These are phyloP conservation scores for Ashinkailepas kermadecensis DNA, from an alignment of 2,888 invertebrate genomes.

Conservation along the genomic window DNA sequence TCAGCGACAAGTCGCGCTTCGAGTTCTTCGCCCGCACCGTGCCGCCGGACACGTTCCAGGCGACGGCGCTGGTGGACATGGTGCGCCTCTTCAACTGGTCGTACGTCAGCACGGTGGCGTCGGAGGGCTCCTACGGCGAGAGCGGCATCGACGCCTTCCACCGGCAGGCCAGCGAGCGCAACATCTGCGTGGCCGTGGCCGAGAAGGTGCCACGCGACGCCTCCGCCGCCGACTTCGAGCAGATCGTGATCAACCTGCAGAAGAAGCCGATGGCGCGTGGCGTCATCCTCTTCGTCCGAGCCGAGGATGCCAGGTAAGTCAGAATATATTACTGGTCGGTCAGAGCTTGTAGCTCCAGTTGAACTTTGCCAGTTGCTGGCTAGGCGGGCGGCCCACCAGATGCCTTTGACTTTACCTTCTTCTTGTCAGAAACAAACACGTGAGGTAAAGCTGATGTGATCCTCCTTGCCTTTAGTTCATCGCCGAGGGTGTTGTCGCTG, in stretches of 20 bases:
- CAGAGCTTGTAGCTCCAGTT: too few relatives aligned
- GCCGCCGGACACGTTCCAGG: slow-evolving; percentile 54
- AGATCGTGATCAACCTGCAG: slow-evolving; percentile 51
- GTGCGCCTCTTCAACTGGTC: slow-evolving; percentile 62
- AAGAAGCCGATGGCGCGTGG: slow-evolving; percentile 55
- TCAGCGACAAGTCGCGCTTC: slow-evolving; percentile 61
- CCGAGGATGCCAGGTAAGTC: slow-evolving; percentile 57
- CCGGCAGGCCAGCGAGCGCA: slow-evolving; percentile 55
- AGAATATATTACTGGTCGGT: too few relatives aligned
- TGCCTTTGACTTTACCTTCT: too few relatives aligned
- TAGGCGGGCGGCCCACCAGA: too few relatives aligned
- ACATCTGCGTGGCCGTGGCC: slow-evolving; percentile 64
- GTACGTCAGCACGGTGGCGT: slow-evolving; percentile 62
- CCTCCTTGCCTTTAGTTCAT: too few relatives aligned
- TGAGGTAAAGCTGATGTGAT: too few relatives aligned
- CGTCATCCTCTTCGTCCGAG: slow-evolving; percentile 64
- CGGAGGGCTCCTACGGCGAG: slow-evolving; percentile 65
- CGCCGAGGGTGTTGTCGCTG: too few relatives aligned
- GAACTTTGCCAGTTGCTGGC: too few relatives aligned
- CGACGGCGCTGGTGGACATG: slow-evolving; percentile 60
- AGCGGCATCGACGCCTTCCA: slow-evolving; percentile 67
- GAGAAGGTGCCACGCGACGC: slow-evolving; percentile 55
- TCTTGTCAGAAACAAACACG: too few relatives aligned
- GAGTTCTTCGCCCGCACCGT: slow-evolving; percentile 64
- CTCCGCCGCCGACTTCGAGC: slow-evolving; percentile 55